Conservation (phyloP, 2,113 vertebrate species). For the Elachura formosa region DNA sequence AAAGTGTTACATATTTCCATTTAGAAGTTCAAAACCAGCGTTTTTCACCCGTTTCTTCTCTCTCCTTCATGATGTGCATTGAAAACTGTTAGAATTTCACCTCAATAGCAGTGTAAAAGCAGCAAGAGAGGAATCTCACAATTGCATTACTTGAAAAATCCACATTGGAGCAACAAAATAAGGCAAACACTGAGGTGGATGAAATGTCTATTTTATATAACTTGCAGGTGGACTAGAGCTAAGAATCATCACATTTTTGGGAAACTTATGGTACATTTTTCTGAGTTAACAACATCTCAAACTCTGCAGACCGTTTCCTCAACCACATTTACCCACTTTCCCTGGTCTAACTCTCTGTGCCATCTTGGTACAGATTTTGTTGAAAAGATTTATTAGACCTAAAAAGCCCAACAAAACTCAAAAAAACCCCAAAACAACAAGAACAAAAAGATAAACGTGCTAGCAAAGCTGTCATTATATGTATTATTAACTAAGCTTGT, state of each 20-base stretch:
- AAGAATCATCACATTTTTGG: background rate
- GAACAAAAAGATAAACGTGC: background rate
- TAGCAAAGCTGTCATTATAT: slow-evolving; percentile 7
- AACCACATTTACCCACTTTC: background rate
- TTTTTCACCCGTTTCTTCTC: background rate
- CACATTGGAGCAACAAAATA: background rate
- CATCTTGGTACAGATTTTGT: background rate
- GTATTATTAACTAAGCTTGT: slow-evolving; percentile 33
- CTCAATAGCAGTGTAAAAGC: background rate
- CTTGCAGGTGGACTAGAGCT: background rate
- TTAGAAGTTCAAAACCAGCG: background rate
- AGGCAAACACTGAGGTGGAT: background rate
- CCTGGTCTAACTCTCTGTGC: background rate
- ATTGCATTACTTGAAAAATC: background rate
- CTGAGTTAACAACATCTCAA: background rate
- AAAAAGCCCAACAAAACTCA: background rate
- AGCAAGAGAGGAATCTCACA: background rate
- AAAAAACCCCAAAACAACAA: background rate
- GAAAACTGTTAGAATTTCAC: background rate
- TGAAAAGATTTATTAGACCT: background rate
- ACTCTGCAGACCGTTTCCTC: background rate
- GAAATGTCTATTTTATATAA: background rate
- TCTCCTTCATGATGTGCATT: background rate
- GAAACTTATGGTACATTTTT: background rate
- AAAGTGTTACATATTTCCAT: background rate